phyloP scores from a whole-genome alignment of 1,140 invertebrate genomes.

The Papilio aristodemus region DNA sequence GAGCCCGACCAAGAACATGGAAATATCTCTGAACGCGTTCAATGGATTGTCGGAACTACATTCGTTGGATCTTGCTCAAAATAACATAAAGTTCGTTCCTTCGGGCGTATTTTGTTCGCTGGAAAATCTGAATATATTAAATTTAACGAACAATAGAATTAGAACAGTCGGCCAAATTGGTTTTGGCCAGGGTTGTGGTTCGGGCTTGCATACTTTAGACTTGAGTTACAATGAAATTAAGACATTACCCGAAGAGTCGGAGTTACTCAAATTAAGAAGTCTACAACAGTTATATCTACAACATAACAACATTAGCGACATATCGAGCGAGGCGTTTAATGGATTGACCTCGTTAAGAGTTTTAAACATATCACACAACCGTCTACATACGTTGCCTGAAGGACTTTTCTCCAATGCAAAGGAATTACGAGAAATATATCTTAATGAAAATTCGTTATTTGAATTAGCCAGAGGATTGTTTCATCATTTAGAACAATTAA shows the following conservation, averaged over 20 bases:
- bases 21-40: slow-evolving; percentile 85
- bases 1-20: slow-evolving; percentile 86
- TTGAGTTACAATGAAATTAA: slow-evolving; percentile 89
- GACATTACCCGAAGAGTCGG: slow-evolving; percentile 85
- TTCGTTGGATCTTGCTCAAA: slow-evolving; percentile 88
- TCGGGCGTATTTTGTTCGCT: slow-evolving; percentile 88
- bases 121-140: slow-evolving; percentile 88
- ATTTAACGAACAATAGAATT: slow-evolving; percentile 91
- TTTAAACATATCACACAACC: slow-evolving; percentile 92
- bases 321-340: slow-evolving; percentile 88
- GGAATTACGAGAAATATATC: slow-evolving; percentile 90
- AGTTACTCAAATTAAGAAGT: slow-evolving; percentile 85
- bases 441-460: slow-evolving; percentile 90
- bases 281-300: slow-evolving; percentile 89
- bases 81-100: slow-evolving; percentile 89
- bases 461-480: slow-evolving; percentile 91
- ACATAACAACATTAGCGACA: slow-evolving; percentile 90
- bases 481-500: slow-evolving; percentile 89
- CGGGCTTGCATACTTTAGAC: slow-evolving; percentile 86
- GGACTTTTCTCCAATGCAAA: slow-evolving; percentile 88
- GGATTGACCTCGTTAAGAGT: slow-evolving; percentile 88
- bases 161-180: slow-evolving; percentile 87
- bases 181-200: slow-evolving; percentile 81
- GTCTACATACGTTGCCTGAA: slow-evolving; percentile 87
- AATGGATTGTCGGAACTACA: slow-evolving; percentile 88